Conservation (phyloP, 2,888 invertebrate species). For the Carpatolechia fugitivella region DNA sequence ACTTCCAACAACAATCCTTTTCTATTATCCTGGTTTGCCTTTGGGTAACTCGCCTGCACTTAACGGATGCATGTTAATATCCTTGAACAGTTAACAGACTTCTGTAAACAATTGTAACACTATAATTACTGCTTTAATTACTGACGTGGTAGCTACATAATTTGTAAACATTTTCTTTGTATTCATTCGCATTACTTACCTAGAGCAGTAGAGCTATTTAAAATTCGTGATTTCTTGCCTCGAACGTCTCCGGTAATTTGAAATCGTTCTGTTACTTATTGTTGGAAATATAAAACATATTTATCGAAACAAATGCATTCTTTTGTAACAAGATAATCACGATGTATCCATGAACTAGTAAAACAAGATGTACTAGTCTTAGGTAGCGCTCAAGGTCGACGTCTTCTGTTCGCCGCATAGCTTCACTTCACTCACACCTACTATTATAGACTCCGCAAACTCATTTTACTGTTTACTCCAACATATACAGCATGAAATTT, state of each 20-base stretch:
- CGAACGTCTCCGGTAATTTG: background rate
- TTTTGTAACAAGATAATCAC: background rate
- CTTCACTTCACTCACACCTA: constrained; percentile 25
- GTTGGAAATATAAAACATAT: background rate
- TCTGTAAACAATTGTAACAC: too few species aligned
- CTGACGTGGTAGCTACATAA: background rate
- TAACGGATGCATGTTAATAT: background rate
- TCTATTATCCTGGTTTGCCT: too few species aligned
- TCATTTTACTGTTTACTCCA: constrained; percentile 11
- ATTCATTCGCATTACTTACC: background rate
- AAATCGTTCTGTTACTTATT: background rate
- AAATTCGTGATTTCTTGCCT: background rate
- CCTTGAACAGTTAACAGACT: background rate
- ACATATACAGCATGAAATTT: too few species aligned
- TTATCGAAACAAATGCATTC: background rate
- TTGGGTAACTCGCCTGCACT: too few species aligned
- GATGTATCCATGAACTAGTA: constrained; percentile 33
- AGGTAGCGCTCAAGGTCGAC: constrained; percentile 38
- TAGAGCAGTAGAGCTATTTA: too few species aligned
- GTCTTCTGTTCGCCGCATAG: constrained; percentile 32
- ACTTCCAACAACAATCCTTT: too few species aligned
- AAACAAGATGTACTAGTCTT: constrained; percentile 25
- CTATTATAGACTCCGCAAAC: background rate
- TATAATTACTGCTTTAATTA: background rate
- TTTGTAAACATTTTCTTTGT: background rate